Conservation (phyloP, 2,113 vertebrate genomes). For the Otus sunia region DNA sequence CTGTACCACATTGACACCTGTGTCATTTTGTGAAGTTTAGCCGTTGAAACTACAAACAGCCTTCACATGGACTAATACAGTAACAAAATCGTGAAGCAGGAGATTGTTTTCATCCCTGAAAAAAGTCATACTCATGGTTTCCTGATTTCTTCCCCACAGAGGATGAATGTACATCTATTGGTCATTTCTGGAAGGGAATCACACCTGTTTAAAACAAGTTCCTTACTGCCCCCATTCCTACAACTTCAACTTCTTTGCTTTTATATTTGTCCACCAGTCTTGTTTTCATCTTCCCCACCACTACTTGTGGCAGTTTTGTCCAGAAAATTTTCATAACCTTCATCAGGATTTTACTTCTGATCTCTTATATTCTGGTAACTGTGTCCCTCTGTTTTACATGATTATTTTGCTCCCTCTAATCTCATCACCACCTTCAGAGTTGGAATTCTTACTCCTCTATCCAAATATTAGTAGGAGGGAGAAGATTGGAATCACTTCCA, state of each 20-base stretch:
- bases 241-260: background rate
- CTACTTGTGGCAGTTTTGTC: background rate
- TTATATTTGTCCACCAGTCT: background rate
- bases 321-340: background rate
- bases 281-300: background rate
- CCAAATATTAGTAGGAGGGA: background rate
- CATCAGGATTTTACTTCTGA: background rate
- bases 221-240: fast-evolving
- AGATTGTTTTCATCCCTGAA: background rate
- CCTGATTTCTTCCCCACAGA: background rate
- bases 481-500: background rate
- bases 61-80: background rate
- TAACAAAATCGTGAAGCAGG: background rate
- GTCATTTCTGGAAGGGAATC: background rate
- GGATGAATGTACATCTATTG: fast-evolving
- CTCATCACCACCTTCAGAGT: fast-evolving
- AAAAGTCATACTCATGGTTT: fast-evolving
- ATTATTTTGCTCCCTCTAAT: background rate
- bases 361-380: background rate
- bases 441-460: background rate
- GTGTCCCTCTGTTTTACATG: fast-evolving
- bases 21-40: background rate
- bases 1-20: fast-evolving
- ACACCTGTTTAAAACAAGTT: fast-evolving
- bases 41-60: background rate